Conservation (phyloP, 2,113 vertebrate species). For the Tragelaphus imberbis region DNA sequence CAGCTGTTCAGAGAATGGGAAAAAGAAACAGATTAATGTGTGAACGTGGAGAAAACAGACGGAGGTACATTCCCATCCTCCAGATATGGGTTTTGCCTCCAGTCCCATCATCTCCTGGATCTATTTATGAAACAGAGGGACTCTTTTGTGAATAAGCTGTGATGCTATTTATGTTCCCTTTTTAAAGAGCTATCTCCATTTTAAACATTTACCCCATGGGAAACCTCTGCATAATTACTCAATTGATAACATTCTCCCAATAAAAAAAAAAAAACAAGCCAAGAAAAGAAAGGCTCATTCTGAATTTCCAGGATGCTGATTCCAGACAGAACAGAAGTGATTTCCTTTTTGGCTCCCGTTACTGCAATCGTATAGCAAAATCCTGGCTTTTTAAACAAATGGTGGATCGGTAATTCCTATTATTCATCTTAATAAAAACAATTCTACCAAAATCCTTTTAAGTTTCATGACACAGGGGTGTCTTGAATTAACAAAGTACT, state of each 20-base stretch:
- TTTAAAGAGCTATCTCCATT: slow-evolving; percentile 9
- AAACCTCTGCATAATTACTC: slow-evolving; percentile 35
- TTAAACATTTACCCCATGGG: neutral
- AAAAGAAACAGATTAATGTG: neutral
- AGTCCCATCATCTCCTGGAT: neutral
- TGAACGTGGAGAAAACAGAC: neutral
- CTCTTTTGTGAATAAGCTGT: neutral
- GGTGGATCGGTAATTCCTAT: slow-evolving; percentile 23
- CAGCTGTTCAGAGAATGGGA: neutral
- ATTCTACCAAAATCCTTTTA: neutral
- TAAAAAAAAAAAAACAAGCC: neutral
- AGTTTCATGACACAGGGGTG: slow-evolving; percentile 1
- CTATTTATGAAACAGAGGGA: neutral
- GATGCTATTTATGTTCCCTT: neutral
- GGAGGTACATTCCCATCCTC: neutral
- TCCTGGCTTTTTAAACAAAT: slow-evolving; percentile 23
- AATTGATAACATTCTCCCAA: slow-evolving; percentile 15
- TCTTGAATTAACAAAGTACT: slow-evolving; percentile 39
- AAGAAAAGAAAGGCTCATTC: neutral
- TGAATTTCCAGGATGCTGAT: slow-evolving; percentile 37
- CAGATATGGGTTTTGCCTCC: neutral
- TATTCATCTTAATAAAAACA: slow-evolving; percentile 31
- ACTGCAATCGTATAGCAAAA: neutral
- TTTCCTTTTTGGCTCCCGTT: slow-evolving; percentile 16
- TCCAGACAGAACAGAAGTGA: slow-evolving; percentile 23